Conservation (phyloP, 37 sponge, comb jelly and placozoan species). For the Theonella swinhoei region DNA sequence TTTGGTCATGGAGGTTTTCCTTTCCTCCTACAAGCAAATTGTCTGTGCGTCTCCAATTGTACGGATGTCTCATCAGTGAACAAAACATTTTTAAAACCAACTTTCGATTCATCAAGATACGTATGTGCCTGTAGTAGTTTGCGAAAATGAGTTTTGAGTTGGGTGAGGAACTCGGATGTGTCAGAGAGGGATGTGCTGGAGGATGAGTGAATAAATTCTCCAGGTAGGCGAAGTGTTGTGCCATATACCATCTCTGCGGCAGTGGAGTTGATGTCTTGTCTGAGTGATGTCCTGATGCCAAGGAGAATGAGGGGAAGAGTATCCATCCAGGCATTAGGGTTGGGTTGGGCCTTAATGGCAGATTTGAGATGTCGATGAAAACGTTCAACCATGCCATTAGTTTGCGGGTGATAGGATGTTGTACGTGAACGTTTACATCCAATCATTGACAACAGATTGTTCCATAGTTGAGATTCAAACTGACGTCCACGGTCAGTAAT, state of each 20-base stretch:
- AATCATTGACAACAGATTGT: constrained; percentile 35
- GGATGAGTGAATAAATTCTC: constrained; percentile 62
- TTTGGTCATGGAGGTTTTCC: no score
- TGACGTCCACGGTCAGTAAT: no score
- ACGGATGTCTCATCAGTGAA: no score
- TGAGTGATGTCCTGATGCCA: constrained; percentile 60
- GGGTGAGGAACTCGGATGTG: constrained; percentile 25
- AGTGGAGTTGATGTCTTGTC: constrained; percentile 55
- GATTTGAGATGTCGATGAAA: constrained; percentile 69
- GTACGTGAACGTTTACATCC: constrained; percentile 45
- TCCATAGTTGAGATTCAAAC: constrained; percentile 64
- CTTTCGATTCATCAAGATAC: no score
- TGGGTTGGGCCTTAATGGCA: constrained; percentile 49
- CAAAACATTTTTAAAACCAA: no score
- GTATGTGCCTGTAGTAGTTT: no score
- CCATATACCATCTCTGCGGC: constrained; percentile 76
- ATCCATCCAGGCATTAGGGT: constrained; percentile 55
- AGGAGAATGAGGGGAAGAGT: constrained; percentile 63
- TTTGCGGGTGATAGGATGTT: constrained; percentile 57
- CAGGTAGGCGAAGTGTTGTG: constrained; percentile 69
- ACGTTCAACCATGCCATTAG: constrained; percentile 73
- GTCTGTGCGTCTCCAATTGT: no score
- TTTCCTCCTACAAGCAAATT: no score
- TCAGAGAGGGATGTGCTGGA: constrained; percentile 31
- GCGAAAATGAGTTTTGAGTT: constrained; percentile 49